Base-by-base conservation (phyloP, 2,888 invertebrate species). In the Stenodema calcarata region DNA sequence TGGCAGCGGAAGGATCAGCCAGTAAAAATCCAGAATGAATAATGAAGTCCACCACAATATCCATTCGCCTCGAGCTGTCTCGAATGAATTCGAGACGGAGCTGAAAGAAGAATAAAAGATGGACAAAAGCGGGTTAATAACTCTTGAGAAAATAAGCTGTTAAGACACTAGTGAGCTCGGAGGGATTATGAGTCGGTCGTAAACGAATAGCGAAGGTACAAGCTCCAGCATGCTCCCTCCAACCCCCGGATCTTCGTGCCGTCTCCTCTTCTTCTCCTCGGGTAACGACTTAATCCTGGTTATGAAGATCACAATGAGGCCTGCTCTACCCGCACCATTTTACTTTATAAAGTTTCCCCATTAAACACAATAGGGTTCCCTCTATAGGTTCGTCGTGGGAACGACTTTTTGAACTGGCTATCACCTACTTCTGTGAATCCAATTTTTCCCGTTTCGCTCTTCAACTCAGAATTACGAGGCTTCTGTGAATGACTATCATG, bases 281-380 rank as follows among this genome's bases (percentile, higher is more conserved):
- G 80, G 80, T 82, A 82, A 82, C 82, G 82, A 82, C 82, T 82
- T 82, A 82, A 82, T 82, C 82, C 82, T 62, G 69, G 82, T 69
- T 69, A 82, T 82, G 82, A 80, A 80, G 80, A 80, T 80, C 80
- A 80, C 80, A 80, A 80, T 80, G 80, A 80, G 80, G 47, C 47
- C 50, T 30, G 42, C 35, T 80, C 50, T 27, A n/a, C 35, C 54
- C 50, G 14, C 44, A 54, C 80, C 54, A 80, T 80, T 54, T 27
- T 50, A 80, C 80, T 80, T 80, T 50, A 80, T 80, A 80, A 80
- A 80, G 80, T 80, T 80, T 80, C 50, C 80, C 80, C 80, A 80
- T 80, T 80, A 80, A 80, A 80, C 80, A 80, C 80, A 80, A 80
- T 80, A 54, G 80, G 47, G 28, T 78, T n/a, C 11, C 11, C 1